phyloP scores from a whole-genome alignment of 1,140 invertebrate species.

The Musca vetustissima region DNA sequence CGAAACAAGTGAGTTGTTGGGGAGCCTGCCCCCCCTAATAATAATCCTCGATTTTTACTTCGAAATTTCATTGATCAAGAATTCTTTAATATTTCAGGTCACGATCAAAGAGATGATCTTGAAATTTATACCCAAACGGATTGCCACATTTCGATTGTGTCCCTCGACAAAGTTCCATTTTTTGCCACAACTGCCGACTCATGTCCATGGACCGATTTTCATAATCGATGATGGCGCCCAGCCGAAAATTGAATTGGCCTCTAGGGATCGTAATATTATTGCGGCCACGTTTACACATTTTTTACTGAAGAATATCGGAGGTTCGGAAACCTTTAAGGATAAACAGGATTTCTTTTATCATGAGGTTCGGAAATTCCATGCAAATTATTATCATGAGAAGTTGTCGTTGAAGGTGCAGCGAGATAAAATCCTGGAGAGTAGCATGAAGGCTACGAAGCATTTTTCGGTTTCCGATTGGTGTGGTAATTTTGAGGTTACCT shows the following conservation, averaged over 20 bases:
- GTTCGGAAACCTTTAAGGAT: constrained; percentile 93
- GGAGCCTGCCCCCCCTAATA: neutral
- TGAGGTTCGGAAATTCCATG: constrained; percentile 83
- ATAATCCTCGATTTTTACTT: constrained; percentile 9
- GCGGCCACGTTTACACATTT: constrained; percentile 91
- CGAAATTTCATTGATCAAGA: constrained; percentile 29
- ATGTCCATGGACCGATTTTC: constrained; percentile 63
- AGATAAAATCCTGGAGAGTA: constrained; percentile 78
- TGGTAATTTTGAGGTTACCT: constrained; percentile 88
- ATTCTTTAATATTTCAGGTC: constrained; percentile 64
- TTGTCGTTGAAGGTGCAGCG: constrained; percentile 78
- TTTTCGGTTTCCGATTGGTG: constrained; percentile 83
- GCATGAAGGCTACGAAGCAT: constrained; percentile 79
- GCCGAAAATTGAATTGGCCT: constrained; percentile 77
- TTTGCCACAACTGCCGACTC: constrained; percentile 58
- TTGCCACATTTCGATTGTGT: constrained; percentile 90
- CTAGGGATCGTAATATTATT: constrained; percentile 84
- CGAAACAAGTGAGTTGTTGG: constrained; percentile 64
- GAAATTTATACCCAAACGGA: constrained; percentile 87
- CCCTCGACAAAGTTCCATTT: constrained; percentile 83
- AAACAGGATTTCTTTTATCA: constrained; percentile 95
- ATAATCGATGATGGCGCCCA: constrained; percentile 88
- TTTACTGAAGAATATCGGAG: constrained; percentile 92
- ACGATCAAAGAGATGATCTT: constrained; percentile 91
- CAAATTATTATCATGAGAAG: constrained; percentile 83